Conservation (phyloP, 2,888 invertebrate genomes). For the Chalcis sispes region DNA sequence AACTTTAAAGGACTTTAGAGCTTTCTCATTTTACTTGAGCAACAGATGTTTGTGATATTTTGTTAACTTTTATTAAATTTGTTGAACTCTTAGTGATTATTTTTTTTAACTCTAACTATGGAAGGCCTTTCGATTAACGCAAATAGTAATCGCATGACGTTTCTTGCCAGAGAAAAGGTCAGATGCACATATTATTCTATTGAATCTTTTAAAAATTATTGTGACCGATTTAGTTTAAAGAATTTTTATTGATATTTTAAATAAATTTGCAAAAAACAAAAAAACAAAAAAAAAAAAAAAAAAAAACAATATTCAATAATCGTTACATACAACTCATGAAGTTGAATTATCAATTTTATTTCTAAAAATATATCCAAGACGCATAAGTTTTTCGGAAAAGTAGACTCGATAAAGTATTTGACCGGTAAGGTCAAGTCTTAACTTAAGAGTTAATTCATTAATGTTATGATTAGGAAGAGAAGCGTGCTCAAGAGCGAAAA, state of each 20-base stretch:
- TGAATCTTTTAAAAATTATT: no score
- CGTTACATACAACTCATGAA: not conserved
- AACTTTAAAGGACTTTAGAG: no score
- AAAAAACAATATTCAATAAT: not conserved
- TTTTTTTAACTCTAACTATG: no score
- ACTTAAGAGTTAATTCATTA: constrained; percentile 55
- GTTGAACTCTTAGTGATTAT: no score
- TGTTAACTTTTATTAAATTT: no score
- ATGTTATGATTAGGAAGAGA: constrained; percentile 67
- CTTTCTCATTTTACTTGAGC: no score
- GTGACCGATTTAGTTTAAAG: no score
- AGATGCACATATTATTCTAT: constrained; percentile 24
- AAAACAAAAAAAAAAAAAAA: no score
- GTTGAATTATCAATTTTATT: not conserved
- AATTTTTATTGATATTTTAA: no score
- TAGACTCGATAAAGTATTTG: not conserved
- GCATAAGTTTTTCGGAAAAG: constrained; percentile 8
- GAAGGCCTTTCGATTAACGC: constrained; percentile 59
- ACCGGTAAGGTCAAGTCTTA: constrained; percentile 26
- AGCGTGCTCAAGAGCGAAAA: constrained; percentile 67
- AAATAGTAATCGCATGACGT: constrained; percentile 51
- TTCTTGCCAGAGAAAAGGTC: constrained; percentile 63
- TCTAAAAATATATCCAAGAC: not conserved
- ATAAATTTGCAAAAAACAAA: no score
- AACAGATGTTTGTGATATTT: no score